Base-by-base conservation (phyloP, 2,797 vertebrate genomes). In the Eleutherodactylus coqui region DNA sequence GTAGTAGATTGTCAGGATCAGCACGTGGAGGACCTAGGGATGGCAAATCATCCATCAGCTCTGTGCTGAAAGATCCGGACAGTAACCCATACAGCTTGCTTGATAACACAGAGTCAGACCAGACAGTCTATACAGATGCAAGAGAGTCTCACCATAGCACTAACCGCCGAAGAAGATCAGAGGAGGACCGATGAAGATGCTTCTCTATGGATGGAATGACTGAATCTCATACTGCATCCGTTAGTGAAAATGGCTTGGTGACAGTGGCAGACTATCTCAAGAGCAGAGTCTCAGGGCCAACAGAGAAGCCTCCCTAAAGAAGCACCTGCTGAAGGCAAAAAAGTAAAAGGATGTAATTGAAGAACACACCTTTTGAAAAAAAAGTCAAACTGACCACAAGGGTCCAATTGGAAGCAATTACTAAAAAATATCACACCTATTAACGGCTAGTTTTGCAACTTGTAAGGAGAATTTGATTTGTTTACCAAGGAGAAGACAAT, bases 191-290 rank as follows among this genome's bases (percentile, higher is more conserved):
- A 99, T n/a, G 97, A 99, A 89, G 98, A 99, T 82, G 93, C 97
- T 90, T 96, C 97, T 0, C 93, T 99, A 82, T 99, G 87, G 98
- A 99, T 84, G 97, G 96, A 86, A 96, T 97, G 96, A 99, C 97
- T 89, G 98, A 99, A 92, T 99, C 98, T 21, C 98, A 99, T 93
- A 99, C 96, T 67, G 93, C 98, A 82, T 99, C 98, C 51, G 92
- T 97, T 91, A 98, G 97, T 89, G 98, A 99, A 92, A 99, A 99
- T 88, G 97, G 98, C 93, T 94, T 96, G 87, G 98, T 99, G 92
- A 98, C 97, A 69, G 98, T 99, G 94, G 98, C 98, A 81, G 98
- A 99, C 94, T 95, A 99, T 99, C 95, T 99, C 98, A 91, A 96
- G 98, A 92, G 97, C 98, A 89, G 98, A 99, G 89, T 99, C 97